These are phyloP conservation scores for Stigmatopora nigra DNA, from an alignment of 2,113 vertebrate genomes.

Conservation along the genomic window DNA sequence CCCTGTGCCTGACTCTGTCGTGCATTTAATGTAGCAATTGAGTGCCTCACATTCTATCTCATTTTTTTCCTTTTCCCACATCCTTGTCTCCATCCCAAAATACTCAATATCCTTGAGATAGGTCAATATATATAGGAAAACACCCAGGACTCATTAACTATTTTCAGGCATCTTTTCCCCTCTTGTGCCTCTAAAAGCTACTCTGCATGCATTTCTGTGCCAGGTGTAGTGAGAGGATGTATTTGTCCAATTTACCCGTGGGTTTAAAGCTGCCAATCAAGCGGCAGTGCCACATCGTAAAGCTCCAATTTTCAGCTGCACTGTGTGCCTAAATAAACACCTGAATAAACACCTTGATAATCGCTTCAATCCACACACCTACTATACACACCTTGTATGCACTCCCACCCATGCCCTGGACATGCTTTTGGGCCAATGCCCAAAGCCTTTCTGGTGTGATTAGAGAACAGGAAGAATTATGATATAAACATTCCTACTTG, in stretches of 20 bases:
- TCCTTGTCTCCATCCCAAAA: conserved; percentile 42
- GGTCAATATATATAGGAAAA: conserved; percentile 47
- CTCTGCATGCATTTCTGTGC: conserved; percentile 31
- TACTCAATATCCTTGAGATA: conserved; percentile 45
- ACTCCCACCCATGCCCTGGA: conserved; percentile 30
- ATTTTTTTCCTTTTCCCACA: conserved; percentile 55
- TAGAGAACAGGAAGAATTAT: conserved; percentile 33
- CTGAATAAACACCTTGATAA: conserved; percentile 64
- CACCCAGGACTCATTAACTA: conserved; percentile 47
- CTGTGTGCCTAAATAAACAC: conserved; percentile 60
- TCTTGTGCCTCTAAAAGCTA: conserved; percentile 23
- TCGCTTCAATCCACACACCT: conserved; percentile 47
- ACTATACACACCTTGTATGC: conserved; percentile 35
- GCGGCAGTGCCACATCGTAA: conserved; percentile 57
- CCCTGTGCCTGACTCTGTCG: conserved; percentile 6
- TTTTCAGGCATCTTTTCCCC: conserved; percentile 19
- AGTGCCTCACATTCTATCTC: conserved; percentile 25
- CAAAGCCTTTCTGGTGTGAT: conserved; percentile 28
- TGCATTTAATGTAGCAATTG: conserved; percentile 20
- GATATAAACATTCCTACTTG: conserved; percentile 20
- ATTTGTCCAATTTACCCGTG: conserved; percentile 52
- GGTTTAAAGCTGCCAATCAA: conserved; percentile 58
- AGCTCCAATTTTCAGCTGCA: conserved; percentile 40
- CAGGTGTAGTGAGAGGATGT: conserved; percentile 50
- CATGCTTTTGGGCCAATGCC: conserved; percentile 25